Base-by-base conservation (phyloP, 2,888 invertebrate genomes). In the Gastrophysa polygoni region DNA sequence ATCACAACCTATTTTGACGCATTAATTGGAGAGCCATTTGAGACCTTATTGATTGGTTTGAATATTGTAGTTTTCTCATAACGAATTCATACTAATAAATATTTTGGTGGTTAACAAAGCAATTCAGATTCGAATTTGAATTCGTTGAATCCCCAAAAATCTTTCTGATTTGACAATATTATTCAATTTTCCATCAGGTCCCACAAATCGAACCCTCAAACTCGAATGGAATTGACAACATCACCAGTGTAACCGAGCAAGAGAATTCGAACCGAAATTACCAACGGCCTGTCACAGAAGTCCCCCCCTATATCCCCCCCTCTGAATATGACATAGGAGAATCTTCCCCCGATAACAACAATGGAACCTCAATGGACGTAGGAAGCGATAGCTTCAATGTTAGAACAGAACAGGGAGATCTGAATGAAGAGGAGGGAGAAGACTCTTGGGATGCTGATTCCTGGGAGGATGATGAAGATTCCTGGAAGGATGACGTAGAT, bases 341-440 rank as follows among this genome's bases (percentile, higher is more conserved):
- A 50, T 11, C 38, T 18, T n/a, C 49, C 49, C 11, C 49, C n/a
- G n/a, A n/a, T n/a, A 21, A 24, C 48, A 10, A 28, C 29, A 28
- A 16, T 49, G 29, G 17, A 49, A 44, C 4, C 18, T 28, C 28
- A n/a, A 49, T 16, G 18, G 28, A 18, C 11, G 21, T 1, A 16
- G 14, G 24, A 7, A 24, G 24, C 24, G 7, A 24, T 7, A 7
- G 7, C 7, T 5, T 24, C 18, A 38, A 18, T 38, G 8, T 48
- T 28, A 47, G 58, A 38, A 7, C 47, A 4, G 65, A 65, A 48
- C 59, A 59, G 24, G 57, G 56, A 8, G 62, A 65, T 29, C 16
- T 65, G 47, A 62, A 60, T 24, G 7, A 14, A n/a, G 29, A 17
- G 1, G 14, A 14, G 2, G 48, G 52, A 11, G 10, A 46, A 8